Evolutionary conservation across 2,888 invertebrate genomes (phyloP).

Genomic region (Taenaris catops): DNA sequence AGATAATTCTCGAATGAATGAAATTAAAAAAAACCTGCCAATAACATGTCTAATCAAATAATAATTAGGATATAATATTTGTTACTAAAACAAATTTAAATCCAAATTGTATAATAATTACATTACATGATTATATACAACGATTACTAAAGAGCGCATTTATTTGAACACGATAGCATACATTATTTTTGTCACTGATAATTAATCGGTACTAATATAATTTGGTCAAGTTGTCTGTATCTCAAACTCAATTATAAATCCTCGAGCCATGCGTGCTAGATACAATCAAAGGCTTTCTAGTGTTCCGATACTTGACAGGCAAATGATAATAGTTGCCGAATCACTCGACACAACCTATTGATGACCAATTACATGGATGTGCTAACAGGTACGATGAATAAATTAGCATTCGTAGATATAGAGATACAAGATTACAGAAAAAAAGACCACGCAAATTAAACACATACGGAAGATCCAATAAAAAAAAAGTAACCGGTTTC

Average conservation of each 20-base stretch:
- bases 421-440: constrained; percentile 19
- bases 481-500: constrained; percentile 38
- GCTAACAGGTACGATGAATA: constrained; percentile 23
- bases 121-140: not conserved
- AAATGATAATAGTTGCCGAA: constrained; percentile 17
- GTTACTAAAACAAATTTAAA: too few species aligned
- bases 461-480: constrained; percentile 42
- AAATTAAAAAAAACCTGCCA: too few species aligned
- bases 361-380: constrained; percentile 22
- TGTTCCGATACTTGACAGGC: constrained; percentile 10
- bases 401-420: constrained; percentile 24
- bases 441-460: constrained; percentile 30
- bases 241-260: constrained; percentile 16
- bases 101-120: too few species aligned
- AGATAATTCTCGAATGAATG: too few species aligned
- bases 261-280: constrained; percentile 23
- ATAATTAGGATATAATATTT: too few species aligned
- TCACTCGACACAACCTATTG: constrained; percentile 22
- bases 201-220: constrained; percentile 34
- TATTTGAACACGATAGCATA: not conserved
- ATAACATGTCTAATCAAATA: too few species aligned
- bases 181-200: constrained; percentile 41
- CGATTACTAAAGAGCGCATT: not conserved
- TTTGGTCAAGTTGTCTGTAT: constrained; percentile 34
- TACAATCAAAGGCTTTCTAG: constrained; percentile 19